Base-by-base conservation (phyloP, 2,888 invertebrate genomes). In the Amblyjoppa proteus region DNA sequence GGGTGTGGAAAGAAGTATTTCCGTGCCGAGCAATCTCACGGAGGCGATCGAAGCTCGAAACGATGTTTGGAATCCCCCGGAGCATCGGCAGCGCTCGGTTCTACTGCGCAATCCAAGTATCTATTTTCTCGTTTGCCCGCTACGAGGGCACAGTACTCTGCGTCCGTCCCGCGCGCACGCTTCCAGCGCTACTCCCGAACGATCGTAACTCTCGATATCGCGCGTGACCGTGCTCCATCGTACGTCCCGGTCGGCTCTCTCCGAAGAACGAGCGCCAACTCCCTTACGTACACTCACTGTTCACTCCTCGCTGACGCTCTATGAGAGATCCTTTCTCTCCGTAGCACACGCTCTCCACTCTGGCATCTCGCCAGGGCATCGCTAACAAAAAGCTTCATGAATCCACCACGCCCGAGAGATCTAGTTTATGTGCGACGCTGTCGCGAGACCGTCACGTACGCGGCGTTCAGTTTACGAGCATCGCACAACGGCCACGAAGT, bases 391-490 rank as follows among this genome's bases (percentile, higher is more conserved):
- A 76, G 56, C 81, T 73, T 41, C 28, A 58, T 76, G 79, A 81
- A 68, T 85, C 73, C 68, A 71, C 53, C 82, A 61, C 79, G 82
- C 82, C 82, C 85, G 81, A 51, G 79, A 85, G 85, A 85, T 85
- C 85, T 83, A 85, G 78, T 85, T 81, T 81, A 78, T 78, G 81
- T 75, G 71, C 31, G 78, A 80, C 71, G 75, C 75, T 73, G 71
- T 73, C 79, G 71, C 74, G 71, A 80, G 75, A 76, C 51, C 81
- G 83, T 84, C 86, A 87, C 87, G 86, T 87, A 81, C 87, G 80
- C 81, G 84, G 80, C 82, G 38, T 86, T 81, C 74, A 81, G 81
- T 86, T 86, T 87, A 87, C 86, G 84, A 86, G 81, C 78, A 45
- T 38, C 51, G 58, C 77, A 73, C 74, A 71, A 69, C 70, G 77